Evolutionary conservation across 2,113 vertebrate species (phyloP), one percentile per base, ranked within the genome.

Genomic region (Peromyscus polionotus): DNA sequence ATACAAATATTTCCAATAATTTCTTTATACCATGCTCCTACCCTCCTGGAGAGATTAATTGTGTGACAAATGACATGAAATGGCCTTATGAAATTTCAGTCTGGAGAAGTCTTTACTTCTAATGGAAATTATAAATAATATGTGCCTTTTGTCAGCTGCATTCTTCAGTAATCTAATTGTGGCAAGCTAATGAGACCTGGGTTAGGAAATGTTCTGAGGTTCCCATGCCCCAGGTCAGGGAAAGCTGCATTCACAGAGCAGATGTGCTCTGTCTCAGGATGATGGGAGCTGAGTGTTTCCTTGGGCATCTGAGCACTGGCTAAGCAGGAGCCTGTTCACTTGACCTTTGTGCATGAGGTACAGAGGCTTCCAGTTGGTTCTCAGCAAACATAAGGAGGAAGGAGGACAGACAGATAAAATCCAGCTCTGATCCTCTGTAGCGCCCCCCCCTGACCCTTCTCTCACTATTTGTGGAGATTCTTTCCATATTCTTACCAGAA

Each of bases 151-250:
- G n/a, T 96, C 98, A 98, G 57, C 91, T 10, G 20, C 93, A 90
- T 98, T 98, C 96, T 95, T 98, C 77, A 6, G 28, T 96, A 97
- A 98, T 97, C 95, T 98, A 97, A 98, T 98, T 93, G 93, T 39
- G 92, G 91, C 97, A 57, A 7, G 20, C 83, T 96, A 97, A 97
- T 45, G 98, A 98, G 96, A 98, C 96, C 97, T 86, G 94, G 96
- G 68, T 72, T 98, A 98, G 96, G 98, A 97, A 98, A 95, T 70
- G 84, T 51, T 92, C 88, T 42, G 93, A 97, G 92, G 73, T 98
- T 97, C 97, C 93, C 92, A 97, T 67, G 77, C 94, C 97, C 88
- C 94, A 86, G 96, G 87, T 95, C 97, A 98, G 84, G 93, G 85
- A 91, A 94, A 93, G 90, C 92, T 63, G 90, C 95, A 97, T 80